These are phyloP conservation scores for Leucania comma DNA, from an alignment of 2,888 invertebrate genomes.

Conservation along the genomic window DNA sequence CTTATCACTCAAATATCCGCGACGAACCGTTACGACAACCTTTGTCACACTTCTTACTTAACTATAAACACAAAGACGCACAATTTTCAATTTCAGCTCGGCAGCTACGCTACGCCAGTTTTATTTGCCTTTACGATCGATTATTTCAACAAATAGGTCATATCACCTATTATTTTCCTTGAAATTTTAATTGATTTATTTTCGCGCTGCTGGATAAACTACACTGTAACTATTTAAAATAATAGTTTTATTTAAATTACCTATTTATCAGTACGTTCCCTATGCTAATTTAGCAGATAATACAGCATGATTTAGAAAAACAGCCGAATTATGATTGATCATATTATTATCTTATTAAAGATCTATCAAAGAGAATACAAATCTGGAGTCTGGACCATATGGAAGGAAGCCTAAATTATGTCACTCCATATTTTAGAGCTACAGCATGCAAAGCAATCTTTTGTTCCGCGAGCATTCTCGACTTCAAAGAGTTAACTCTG, in stretches of 20 bases:
- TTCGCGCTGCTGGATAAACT: not conserved
- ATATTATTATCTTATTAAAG: slow-evolving; percentile 9
- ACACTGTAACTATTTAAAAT: not conserved
- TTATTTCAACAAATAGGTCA: slow-evolving; percentile 1
- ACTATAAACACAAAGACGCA: not conserved
- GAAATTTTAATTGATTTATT: slow-evolving; percentile 5
- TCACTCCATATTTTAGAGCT: not conserved
- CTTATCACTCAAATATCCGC: not conserved
- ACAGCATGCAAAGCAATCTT: not conserved
- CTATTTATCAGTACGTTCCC: not conserved
- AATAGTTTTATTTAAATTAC: slow-evolving; percentile 5
- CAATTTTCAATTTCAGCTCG: not conserved
- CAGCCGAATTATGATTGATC: not conserved
- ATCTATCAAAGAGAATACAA: not conserved
- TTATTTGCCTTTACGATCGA: slow-evolving; percentile 3
- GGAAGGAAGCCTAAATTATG: not conserved
- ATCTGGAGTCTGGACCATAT: not conserved
- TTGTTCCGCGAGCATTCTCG: slow-evolving; percentile 23
- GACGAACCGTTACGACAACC: not conserved
- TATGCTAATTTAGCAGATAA: too few species aligned
- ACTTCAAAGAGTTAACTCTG: slow-evolving; percentile 21
- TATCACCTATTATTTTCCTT: not conserved
- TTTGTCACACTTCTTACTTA: not conserved
- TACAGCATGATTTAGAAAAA: too few species aligned
- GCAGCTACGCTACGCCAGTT: slow-evolving; percentile 1